Evolutionary conservation across 2,797 vertebrate species (phyloP), one percentile per base, ranked within the genome.

Genomic region (Leptatherina wallacei): DNA sequence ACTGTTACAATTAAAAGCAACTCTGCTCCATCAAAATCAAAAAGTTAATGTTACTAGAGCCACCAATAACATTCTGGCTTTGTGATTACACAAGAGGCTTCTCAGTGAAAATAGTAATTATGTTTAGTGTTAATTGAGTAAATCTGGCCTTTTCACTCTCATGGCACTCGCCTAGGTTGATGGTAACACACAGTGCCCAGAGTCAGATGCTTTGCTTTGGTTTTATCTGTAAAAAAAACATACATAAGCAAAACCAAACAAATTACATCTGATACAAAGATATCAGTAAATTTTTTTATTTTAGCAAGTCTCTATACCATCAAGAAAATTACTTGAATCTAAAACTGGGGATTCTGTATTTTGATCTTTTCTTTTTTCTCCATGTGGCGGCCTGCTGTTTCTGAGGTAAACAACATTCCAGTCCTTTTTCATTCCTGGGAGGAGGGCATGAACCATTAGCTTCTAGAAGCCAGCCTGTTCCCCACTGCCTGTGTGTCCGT

Each of bases 391-490:
- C 86, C 78, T 77, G 87, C 80, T 87, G 87, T 73, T 87, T 83
- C 84, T 77, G 83, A 84, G 84, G 88, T 89, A 89, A 90, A 91
- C 90, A 92, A 90, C 89, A 89, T 91, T 91, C 86, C 86, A 84
- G 81, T 86, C 75, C 80, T 83, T 88, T 84, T 87, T 85, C 80
- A 84, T 87, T 72, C 66, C 78, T 62, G 85, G 81, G 80, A 90
- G 84, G 81, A 88, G 85, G 84, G 82, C 87, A 86, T 75, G 84
- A 90, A 83, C 85, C 86, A 88, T 90, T 83, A 87, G 83, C 76
- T 88, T 77, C 80, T 81, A 89, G 75, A 82, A 78, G 68, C 76
- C 77, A 68, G 72, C 66, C 78, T 51, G 72, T 79, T 84, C 74
- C 84, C 65, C 42, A 29, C 82, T 75, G 84, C 75, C 85, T 77